A percentile compares a stretch with the other conserved stretches of the same genome.
Evolutionary conservation across 1,140 invertebrate genomes (phyloP).

Genomic region (Planococcus citri): DNA sequence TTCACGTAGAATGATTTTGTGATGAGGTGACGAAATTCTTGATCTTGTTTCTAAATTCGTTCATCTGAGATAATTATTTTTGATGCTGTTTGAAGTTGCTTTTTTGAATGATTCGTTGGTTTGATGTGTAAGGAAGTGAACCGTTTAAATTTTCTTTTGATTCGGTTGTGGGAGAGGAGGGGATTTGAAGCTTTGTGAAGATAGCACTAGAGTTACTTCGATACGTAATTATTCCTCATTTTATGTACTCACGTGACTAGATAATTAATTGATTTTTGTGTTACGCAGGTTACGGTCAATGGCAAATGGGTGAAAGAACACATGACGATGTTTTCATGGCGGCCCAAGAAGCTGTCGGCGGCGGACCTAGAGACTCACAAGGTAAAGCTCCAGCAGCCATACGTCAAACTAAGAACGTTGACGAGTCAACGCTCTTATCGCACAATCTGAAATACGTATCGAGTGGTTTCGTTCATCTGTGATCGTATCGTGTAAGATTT

Average conservation of each 20-base stretch:
- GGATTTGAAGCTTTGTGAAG: too few relatives aligned
- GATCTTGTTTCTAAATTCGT: too few relatives aligned
- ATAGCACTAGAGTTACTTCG: too few relatives aligned
- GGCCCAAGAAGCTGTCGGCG: constrained; percentile 50
- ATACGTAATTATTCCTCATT: constrained; percentile 20
- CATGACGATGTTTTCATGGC: constrained; percentile 54
- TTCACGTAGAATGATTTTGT: too few relatives aligned
- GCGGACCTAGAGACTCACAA: constrained; percentile 61
- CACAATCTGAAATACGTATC: background rate
- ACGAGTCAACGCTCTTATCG: background rate
- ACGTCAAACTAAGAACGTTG: constrained; percentile 17
- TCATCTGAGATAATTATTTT: too few relatives aligned
- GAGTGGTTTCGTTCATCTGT: constrained; percentile 15
- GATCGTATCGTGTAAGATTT: background rate
- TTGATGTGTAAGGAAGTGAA: too few relatives aligned
- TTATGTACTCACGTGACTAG: background rate
- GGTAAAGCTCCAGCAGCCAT: constrained; percentile 41
- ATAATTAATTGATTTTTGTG: too few relatives aligned
- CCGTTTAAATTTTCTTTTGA: too few relatives aligned
- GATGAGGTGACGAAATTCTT: too few relatives aligned
- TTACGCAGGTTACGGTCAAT: constrained; percentile 46
- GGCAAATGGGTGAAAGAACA: constrained; percentile 42
- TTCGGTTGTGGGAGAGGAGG: too few relatives aligned
- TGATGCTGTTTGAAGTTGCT: too few relatives aligned
- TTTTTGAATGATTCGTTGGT: too few relatives aligned